Evolutionary conservation across 2,888 invertebrate genomes (phyloP).

Genomic region (Chirona hameri): DNA sequence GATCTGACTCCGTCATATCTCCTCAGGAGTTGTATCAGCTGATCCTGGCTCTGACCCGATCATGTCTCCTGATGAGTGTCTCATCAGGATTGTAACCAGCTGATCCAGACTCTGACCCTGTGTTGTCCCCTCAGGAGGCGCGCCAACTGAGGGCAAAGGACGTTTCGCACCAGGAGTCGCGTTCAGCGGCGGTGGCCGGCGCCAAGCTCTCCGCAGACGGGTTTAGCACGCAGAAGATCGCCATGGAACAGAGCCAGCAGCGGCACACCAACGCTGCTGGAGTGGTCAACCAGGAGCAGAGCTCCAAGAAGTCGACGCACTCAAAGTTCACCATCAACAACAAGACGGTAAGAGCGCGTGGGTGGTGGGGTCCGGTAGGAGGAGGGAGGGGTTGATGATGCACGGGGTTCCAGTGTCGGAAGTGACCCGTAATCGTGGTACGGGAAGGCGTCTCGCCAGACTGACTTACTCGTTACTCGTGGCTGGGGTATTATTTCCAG

Average conservation of each 20-base stretch:
- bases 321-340: conserved; percentile 56
- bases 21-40: no score
- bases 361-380: no score
- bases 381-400: no score
- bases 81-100: no score
- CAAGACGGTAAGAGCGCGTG: conserved; percentile 33
- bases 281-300: conserved; percentile 67
- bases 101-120: background rate
- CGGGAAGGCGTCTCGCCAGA: no score
- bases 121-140: conserved; percentile 63
- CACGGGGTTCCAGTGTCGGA: no score
- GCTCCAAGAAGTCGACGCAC: conserved; percentile 69
- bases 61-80: no score
- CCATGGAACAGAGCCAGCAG: conserved; percentile 65
- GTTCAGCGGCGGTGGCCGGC: conserved; percentile 76
- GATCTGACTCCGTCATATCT: no score
- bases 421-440: no score
- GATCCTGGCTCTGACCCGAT: no score
- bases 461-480: no score
- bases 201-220: conserved; percentile 80
- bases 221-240: conserved; percentile 75
- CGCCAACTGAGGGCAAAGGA: conserved; percentile 78
- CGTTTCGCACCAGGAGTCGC: conserved; percentile 77
- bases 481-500: no score
- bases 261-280: conserved; percentile 65